Evolutionary conservation across 64 coral and sea anemone genomes (phyloP).

Genomic region (Pocillopora verrucosa): DNA sequence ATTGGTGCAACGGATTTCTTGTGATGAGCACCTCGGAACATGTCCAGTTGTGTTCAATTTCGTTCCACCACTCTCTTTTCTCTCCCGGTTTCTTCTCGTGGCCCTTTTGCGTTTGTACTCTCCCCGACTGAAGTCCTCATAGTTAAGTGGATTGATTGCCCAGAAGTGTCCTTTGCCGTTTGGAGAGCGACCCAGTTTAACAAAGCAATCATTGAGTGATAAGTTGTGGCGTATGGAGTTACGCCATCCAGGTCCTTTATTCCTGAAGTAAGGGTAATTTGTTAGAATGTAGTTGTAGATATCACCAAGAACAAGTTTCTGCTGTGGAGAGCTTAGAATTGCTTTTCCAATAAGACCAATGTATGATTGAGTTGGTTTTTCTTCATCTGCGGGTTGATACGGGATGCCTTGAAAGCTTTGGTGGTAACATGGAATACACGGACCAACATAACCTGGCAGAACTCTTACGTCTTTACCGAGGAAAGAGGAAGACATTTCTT

Average conservation of each 20-base stretch:
- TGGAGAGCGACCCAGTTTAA: conserved; percentile 35
- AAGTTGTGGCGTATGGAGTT: conserved; percentile 53
- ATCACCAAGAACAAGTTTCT: conserved; percentile 57
- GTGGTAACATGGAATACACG: neutral
- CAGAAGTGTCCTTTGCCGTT: conserved; percentile 60
- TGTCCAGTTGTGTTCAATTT: neutral
- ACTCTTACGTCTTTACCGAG: neutral
- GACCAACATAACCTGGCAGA: neutral
- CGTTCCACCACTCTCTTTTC: neutral
- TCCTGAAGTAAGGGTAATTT: conserved; percentile 68
- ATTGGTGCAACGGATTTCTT: neutral
- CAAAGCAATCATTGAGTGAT: conserved; percentile 45
- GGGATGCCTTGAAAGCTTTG: neutral
- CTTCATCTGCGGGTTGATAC: conserved; percentile 36
- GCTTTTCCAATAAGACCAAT: conserved; percentile 67
- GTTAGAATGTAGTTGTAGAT: conserved; percentile 65
- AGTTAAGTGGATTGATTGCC: conserved; percentile 43
- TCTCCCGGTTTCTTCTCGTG: conserved; percentile 19
- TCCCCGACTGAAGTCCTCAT: conserved; percentile 47
- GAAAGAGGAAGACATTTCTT: neutral
- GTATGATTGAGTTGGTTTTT: conserved; percentile 69
- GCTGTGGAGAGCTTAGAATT: conserved; percentile 53
- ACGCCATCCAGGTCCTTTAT: conserved; percentile 46
- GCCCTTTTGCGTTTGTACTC: conserved; percentile 55
- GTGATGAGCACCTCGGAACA: neutral